These are phyloP conservation scores for Brachyistius frenatus DNA, from an alignment of 2,113 vertebrate genomes.

Conservation along the genomic window DNA sequence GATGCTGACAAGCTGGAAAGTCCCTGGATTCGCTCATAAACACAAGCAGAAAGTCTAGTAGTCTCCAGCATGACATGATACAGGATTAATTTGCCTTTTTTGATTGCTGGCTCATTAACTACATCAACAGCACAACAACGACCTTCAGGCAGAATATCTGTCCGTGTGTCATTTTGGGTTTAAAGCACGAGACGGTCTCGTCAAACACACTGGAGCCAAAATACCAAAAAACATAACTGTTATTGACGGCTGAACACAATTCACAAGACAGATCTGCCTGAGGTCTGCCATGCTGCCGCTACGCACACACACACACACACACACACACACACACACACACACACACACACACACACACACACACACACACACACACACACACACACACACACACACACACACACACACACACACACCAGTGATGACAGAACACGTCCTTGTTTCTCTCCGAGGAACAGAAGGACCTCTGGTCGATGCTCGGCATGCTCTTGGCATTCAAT, in stretches of 20 bases:
- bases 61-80: neutral
- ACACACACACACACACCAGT: neutral
- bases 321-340: neutral
- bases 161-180: neutral
- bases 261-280: constrained; percentile 24
- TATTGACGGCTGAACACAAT: constrained; percentile 19
- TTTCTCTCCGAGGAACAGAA: constrained; percentile 44
- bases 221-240: constrained; percentile 11
- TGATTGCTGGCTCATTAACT: too few species aligned
- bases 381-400: neutral
- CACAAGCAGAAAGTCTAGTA: neutral
- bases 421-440: constrained; percentile 34
- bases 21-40: too few species aligned
- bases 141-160: neutral
- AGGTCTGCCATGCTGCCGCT: neutral
- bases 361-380: constrained; percentile 1
- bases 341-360: neutral
- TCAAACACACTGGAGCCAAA: neutral
- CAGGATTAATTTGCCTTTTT: too few species aligned
- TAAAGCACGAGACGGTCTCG: neutral
- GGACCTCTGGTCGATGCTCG: constrained; percentile 4
- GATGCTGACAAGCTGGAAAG: too few species aligned
- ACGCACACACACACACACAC: neutral
- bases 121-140: neutral
- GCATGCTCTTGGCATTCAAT: constrained; percentile 22